Base-by-base conservation (phyloP, 2,113 vertebrate species). In the Irena cyanogastra region DNA sequence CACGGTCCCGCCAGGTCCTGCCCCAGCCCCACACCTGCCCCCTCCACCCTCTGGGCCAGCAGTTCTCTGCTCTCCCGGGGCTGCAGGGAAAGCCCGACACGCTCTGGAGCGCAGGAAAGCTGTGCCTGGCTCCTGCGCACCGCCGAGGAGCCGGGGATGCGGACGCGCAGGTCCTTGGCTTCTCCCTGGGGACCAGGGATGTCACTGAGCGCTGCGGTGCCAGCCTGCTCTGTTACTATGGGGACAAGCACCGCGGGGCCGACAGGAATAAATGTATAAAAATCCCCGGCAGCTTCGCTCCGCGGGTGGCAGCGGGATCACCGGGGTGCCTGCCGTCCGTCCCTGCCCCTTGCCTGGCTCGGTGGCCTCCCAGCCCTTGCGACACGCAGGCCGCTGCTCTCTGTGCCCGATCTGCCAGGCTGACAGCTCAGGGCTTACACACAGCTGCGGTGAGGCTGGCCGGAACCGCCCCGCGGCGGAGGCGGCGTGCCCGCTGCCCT, bases 41-140 rank as follows among this genome's bases (percentile, higher is more conserved):
- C 7, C 17, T 35, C 47, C 5, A 0, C 37, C 19, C 52, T 11
- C 37, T 7, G 0, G 0, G 39, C 76, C 7, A 1, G 2, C n/a
- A 49, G 2, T 16, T 12, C 59, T 10, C 3, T 3, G 23, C 35
- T 60, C 42, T 47, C 22, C 33, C 45, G 9, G 37, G n/a, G 60
- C 78, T 24, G 7, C 50, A 0, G 42, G 0, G 56, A 22, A 18
- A 45, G 7, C 19, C 22, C 2, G 24, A 3, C 3, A 1, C 1
- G 9, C 45, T 76, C 44, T 3, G 27, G 18, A 50, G 56, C 1
- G 1, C 76, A 37, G 68, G 14, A 22, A 17, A 57, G 41, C 35
- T 6, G 6, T 26, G 13, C 42, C 26, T 0, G 0, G 52, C 33
- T 35, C 4, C 5, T 1, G 64, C 19, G 10, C 27, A 27, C 8